These are phyloP conservation scores for Mamestra brassicae DNA, from an alignment of 2,888 invertebrate genomes.

Conservation along the genomic window DNA sequence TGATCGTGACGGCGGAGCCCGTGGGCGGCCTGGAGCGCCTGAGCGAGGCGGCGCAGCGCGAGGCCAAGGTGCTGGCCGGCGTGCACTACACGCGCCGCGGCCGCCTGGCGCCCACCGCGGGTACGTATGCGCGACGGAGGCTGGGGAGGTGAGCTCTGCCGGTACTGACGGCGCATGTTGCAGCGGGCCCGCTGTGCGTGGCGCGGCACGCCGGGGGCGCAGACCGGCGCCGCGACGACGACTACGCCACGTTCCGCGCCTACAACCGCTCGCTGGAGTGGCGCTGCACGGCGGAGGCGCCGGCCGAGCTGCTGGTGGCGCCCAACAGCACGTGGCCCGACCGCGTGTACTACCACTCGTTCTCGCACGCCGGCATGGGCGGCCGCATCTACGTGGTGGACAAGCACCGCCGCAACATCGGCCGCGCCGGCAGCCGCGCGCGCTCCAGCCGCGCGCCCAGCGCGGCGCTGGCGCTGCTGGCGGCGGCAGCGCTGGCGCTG, in stretches of 20 bases:
- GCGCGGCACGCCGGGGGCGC: slow-evolving; percentile 92
- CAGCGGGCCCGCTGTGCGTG: slow-evolving; percentile 95
- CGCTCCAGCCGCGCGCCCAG: not conserved
- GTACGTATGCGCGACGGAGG: slow-evolving; percentile 83
- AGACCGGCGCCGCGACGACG: slow-evolving; percentile 95
- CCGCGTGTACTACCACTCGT: slow-evolving; percentile 97
- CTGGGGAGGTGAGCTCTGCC: not conserved
- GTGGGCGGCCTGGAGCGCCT: slow-evolving; percentile 96
- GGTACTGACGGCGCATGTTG: slow-evolving; percentile 49
- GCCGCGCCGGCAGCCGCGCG: slow-evolving; percentile 54
- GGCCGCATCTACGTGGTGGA: slow-evolving; percentile 98
- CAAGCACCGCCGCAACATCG: slow-evolving; percentile 90
- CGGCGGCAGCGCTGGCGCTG: not conserved
- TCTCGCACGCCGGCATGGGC: slow-evolving; percentile 97
- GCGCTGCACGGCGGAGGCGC: slow-evolving; percentile 92
- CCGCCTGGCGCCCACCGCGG: slow-evolving; percentile 94
- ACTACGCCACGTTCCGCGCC: slow-evolving; percentile 94
- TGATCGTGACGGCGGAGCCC: slow-evolving; percentile 96
- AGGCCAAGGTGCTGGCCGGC: slow-evolving; percentile 85
- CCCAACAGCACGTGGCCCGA: slow-evolving; percentile 98
- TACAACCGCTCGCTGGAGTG: slow-evolving; percentile 95
- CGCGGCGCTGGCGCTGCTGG: slow-evolving; percentile 5
- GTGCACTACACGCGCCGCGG: slow-evolving; percentile 97
- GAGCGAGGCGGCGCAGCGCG: slow-evolving; percentile 86
- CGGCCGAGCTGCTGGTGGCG: slow-evolving; percentile 94